Conservation (phyloP, 2,113 vertebrate species). For the Heterocephalus glaber region DNA sequence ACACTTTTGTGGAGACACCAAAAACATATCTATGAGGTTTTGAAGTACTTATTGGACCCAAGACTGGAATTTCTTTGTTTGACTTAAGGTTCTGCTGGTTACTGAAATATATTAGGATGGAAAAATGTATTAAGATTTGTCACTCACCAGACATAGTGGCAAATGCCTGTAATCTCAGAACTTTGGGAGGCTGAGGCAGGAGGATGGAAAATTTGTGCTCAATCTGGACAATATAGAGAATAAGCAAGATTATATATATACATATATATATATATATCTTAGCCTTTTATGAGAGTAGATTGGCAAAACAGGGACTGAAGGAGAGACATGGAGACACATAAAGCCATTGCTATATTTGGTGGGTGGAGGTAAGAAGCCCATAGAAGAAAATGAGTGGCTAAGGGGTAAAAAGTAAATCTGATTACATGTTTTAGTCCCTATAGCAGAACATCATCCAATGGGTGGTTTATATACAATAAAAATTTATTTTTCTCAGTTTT, state of each 20-base stretch:
- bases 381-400: neutral
- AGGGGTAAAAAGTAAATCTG: neutral
- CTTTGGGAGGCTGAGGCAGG: neutral
- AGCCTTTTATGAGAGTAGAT: neutral
- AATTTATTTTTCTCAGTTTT: neutral
- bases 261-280: neutral
- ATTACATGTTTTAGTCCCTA: neutral
- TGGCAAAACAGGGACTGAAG: neutral
- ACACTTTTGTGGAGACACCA: neutral
- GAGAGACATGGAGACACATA: neutral
- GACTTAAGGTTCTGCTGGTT: neutral
- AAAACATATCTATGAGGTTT: neutral
- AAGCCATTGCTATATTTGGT: neutral
- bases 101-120: neutral
- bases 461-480: neutral
- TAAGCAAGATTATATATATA: neutral
- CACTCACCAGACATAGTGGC: neutral
- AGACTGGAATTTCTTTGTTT: neutral
- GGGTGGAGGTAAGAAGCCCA: accelerated
- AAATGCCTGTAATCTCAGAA: neutral
- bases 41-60: neutral
- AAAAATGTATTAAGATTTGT: neutral
- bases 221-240: neutral
- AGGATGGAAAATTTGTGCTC: neutral
- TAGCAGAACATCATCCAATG: neutral